A percentile compares a stretch with the other conserved stretches of the same genome.
Evolutionary conservation across 2,797 vertebrate genomes (phyloP).

Genomic region (Siniperca obscura): DNA sequence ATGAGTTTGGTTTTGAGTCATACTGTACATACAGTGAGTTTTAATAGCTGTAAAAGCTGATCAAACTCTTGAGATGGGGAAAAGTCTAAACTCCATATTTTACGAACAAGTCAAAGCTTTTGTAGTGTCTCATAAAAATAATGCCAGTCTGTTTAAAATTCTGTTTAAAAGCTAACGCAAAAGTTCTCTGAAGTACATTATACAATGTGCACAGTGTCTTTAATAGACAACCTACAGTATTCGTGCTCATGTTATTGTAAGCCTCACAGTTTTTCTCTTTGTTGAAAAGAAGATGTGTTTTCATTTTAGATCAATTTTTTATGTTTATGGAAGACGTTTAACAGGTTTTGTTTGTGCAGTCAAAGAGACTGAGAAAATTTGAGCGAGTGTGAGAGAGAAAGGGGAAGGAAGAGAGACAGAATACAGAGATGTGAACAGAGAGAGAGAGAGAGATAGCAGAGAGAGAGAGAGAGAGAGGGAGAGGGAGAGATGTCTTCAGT

Average conservation of each 20-base stretch:
- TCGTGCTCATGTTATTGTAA: slow-evolving; percentile 32
- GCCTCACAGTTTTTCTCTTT: slow-evolving; percentile 37
- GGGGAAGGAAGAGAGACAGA: slow-evolving; percentile 62
- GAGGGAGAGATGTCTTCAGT: slow-evolving; percentile 76
- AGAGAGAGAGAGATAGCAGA: slow-evolving; percentile 16
- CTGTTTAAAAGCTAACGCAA: slow-evolving; percentile 34
- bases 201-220: slow-evolving; percentile 22
- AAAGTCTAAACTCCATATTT: slow-evolving; percentile 43
- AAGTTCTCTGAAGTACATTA: slow-evolving; percentile 41
- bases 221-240: slow-evolving; percentile 25
- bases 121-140: slow-evolving; percentile 55
- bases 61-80: slow-evolving; percentile 46
- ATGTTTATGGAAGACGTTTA: slow-evolving; percentile 64
- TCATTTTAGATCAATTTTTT: slow-evolving; percentile 72
- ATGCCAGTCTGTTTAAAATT: slow-evolving; percentile 46
- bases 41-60: slow-evolving; percentile 43
- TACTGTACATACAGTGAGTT: slow-evolving; percentile 25
- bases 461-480: slow-evolving; percentile 38
- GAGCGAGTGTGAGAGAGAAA: slow-evolving; percentile 55
- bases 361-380: slow-evolving; percentile 67
- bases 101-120: slow-evolving; percentile 37
- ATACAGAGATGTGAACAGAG: slow-evolving; percentile 46
- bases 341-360: slow-evolving; percentile 67
- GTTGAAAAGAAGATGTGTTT: slow-evolving; percentile 51
- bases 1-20: slow-evolving; percentile 68